Base-by-base conservation (phyloP, 37 sponge, comb jelly and placozoan species). In the Dysidea cf. avara region DNA sequence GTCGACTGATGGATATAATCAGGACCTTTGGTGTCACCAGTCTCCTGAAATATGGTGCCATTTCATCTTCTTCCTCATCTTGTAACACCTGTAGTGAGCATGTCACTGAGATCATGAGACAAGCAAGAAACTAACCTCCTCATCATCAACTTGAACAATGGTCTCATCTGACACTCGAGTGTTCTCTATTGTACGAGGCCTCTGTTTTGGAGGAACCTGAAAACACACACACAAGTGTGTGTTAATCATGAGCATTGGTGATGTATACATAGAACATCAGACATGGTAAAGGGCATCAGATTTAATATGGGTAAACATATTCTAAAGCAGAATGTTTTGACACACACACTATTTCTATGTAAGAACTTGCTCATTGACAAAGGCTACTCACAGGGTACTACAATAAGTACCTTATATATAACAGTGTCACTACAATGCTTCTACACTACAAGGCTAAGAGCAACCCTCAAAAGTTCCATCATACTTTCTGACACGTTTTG, bases 11-110 rank as follows among this genome's bases (percentile, higher is more conserved):
- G 1, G 93, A 80, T 14, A 86, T 86, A 3, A 98, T 72, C 21
- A 98, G 81, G 21, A 98, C 84, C 54, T 94, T 94, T 2, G 99
- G 95, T 1, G 77, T 37, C 18, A 39, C 60, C 7, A 49, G 28
- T 18, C 90, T 39, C 39, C 83, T 73, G 68, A 98, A 98, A 64
- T 94, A 98, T 2, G 74, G 26, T 2, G 92, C 53, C 70, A 98
- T 65, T 60, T 98, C 95, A 74, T 98, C 99, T 1, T 77, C 94
- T 40, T 79, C 61, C 32, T 86, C 79, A 79, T 98, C 99, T 53
- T 83, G 81, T 17, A 78, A 32, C 0, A 89, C 85, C 87, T 87
- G 66, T n/a, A n/a, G n/a, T 17, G 25, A 2, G 13, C 26, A 7
- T 20, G 5, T 3, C 20, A 20, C 34, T 62, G n/a, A 62, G 26